Percentiles rank a stretch among this genome's conserved stretches.
phyloP scores from a whole-genome alignment of 2,113 vertebrate genomes.

The Sarotherodon lohbergeri region DNA sequence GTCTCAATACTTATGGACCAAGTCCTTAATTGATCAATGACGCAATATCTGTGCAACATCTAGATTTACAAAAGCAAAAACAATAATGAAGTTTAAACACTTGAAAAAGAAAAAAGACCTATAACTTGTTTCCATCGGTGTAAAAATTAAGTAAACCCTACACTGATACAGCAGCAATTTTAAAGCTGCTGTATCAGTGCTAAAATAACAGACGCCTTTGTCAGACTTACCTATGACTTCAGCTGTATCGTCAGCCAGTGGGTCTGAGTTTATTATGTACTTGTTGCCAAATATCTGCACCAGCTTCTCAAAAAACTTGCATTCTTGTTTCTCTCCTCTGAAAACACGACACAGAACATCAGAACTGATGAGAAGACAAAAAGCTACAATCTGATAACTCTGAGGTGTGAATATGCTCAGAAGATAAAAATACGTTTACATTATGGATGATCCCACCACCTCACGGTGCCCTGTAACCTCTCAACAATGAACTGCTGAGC shows the following conservation, averaged over 20 bases:
- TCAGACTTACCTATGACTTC: constrained; percentile 36
- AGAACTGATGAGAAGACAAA: background rate
- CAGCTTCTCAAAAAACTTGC: constrained; percentile 65
- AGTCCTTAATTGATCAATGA: background rate
- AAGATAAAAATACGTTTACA: background rate
- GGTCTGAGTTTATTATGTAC: constrained; percentile 29
- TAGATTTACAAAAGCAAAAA: background rate
- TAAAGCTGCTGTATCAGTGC: background rate
- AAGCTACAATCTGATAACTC: background rate
- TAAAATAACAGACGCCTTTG: background rate
- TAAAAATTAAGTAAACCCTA: background rate
- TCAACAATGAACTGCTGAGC: background rate
- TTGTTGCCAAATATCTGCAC: constrained; percentile 57
- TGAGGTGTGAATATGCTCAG: background rate
- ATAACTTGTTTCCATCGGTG: background rate
- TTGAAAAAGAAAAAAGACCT: background rate
- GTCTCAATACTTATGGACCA: background rate
- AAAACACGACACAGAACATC: background rate
- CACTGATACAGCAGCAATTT: background rate
- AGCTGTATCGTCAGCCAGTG: constrained; percentile 17
- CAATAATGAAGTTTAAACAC: background rate
- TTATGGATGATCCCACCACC: background rate
- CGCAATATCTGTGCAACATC: background rate
- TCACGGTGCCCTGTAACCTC: background rate
- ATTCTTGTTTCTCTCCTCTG: constrained; percentile 66